These are phyloP conservation scores for Tiliqua scincoides DNA, from an alignment of 2,113 vertebrate genomes.

Conservation along the genomic window DNA sequence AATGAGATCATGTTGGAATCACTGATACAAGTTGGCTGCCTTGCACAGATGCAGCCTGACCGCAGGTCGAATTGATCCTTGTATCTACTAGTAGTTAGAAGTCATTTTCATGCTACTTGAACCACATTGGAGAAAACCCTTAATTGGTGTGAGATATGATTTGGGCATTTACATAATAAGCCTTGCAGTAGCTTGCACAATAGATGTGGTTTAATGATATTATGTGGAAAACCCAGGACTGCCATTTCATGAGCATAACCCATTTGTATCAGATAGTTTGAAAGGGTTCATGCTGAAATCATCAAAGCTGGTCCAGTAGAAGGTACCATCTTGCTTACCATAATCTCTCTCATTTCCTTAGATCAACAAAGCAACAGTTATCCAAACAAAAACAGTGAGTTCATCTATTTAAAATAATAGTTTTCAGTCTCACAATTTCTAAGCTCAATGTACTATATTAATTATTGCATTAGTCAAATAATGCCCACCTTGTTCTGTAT, in stretches of 20 bases:
- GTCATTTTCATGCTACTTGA: background rate
- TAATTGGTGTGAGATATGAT: background rate
- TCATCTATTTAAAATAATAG: conserved; percentile 28
- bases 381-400: conserved; percentile 44
- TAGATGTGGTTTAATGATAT: background rate
- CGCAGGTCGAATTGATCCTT: conserved; percentile 1
- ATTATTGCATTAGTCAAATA: conserved; percentile 1
- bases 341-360: conserved; percentile 33
- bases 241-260: background rate
- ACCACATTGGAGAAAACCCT: background rate
- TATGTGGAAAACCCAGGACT: background rate
- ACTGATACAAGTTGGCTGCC: background rate
- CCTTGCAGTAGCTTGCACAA: background rate
- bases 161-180: background rate
- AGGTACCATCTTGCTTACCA: conserved; percentile 6
- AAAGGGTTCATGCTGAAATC: conserved; percentile 13
- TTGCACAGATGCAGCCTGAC: background rate
- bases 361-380: conserved; percentile 41
- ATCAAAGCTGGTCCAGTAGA: background rate
- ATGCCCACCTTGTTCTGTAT: background rate
- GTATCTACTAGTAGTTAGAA: background rate
- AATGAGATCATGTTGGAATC: background rate
- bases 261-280: background rate
- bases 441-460: conserved; percentile 9
- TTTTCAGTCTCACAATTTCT: conserved; percentile 10